These are phyloP conservation scores for Myiotriccus ornatus DNA, from an alignment of 2,797 vertebrate species.

Conservation along the genomic window DNA sequence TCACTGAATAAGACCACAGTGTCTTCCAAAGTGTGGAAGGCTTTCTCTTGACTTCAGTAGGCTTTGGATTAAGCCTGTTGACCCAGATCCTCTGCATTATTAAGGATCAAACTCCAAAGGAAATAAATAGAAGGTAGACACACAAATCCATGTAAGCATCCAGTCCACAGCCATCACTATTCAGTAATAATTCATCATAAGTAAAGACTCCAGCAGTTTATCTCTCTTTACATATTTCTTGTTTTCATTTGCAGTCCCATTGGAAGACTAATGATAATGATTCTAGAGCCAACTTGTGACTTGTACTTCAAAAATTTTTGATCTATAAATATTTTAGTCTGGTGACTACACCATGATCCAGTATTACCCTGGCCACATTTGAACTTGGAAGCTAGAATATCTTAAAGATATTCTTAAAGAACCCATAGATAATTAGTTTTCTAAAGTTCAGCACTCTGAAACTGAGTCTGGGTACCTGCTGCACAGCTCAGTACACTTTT, in stretches of 20 bases:
- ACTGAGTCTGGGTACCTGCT: not conserved
- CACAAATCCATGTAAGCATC: not conserved
- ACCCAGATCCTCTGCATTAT: not conserved
- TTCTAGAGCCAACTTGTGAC: not conserved
- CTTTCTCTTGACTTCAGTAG: not conserved
- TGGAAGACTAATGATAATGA: not conserved
- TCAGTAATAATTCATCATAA: not conserved
- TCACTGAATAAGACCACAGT: not conserved
- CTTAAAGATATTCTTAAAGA: too few relatives aligned
- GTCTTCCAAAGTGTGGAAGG: not conserved
- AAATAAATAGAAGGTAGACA: not conserved
- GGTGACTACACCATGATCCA: not conserved
- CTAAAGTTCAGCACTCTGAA: not conserved
- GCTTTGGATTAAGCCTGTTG: not conserved
- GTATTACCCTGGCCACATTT: not conserved
- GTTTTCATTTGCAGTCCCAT: not conserved
- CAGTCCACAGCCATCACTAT: not conserved
- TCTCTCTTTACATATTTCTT: not conserved
- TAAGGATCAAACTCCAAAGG: not conserved
- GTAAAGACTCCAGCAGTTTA: not conserved
- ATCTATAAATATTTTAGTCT: not conserved
- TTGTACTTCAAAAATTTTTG: not conserved
- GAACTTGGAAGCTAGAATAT: not conserved
- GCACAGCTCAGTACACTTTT: not conserved
- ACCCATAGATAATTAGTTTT: not conserved